Conservation (phyloP, 1,140 invertebrate species). For the Drosophila bocki region DNA sequence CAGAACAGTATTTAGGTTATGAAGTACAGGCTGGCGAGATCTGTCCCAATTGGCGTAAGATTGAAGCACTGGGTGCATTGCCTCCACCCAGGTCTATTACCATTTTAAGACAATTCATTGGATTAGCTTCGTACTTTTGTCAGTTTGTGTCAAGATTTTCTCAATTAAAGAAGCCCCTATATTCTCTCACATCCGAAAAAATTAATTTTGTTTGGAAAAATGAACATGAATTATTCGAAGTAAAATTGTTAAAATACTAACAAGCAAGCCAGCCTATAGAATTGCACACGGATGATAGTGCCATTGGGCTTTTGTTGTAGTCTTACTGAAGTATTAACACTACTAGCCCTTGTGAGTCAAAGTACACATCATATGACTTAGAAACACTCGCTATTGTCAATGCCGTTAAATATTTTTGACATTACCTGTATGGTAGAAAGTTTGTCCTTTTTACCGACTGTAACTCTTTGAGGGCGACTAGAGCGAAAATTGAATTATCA, state of each 20-base stretch:
- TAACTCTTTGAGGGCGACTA: not conserved
- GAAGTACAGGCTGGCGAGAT: not conserved
- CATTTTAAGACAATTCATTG: slow-evolving; percentile 3
- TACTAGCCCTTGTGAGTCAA: not conserved
- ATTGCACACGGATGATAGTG: not conserved
- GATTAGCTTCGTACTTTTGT: slow-evolving; percentile 2
- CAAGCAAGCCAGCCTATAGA: not conserved
- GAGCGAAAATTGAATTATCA: not conserved
- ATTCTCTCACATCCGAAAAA: not conserved
- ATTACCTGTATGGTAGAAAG: not conserved
- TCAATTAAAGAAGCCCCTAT: slow-evolving; percentile 8
- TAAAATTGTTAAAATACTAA: not conserved
- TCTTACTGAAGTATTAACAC: not conserved
- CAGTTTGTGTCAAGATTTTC: not conserved
- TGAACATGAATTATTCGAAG: not conserved
- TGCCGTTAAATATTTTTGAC: not conserved
- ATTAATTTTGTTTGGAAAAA: not conserved
- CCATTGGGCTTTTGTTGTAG: not conserved
- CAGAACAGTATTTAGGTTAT: too few species aligned
- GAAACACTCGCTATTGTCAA: not conserved
- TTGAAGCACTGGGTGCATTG: not conserved
- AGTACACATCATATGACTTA: not conserved
- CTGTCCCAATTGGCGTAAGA: not conserved
- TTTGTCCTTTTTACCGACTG: not conserved
- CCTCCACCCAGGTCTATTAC: not conserved